Base-by-base conservation (phyloP, 2,888 invertebrate species). In the Cephalotes varians region DNA sequence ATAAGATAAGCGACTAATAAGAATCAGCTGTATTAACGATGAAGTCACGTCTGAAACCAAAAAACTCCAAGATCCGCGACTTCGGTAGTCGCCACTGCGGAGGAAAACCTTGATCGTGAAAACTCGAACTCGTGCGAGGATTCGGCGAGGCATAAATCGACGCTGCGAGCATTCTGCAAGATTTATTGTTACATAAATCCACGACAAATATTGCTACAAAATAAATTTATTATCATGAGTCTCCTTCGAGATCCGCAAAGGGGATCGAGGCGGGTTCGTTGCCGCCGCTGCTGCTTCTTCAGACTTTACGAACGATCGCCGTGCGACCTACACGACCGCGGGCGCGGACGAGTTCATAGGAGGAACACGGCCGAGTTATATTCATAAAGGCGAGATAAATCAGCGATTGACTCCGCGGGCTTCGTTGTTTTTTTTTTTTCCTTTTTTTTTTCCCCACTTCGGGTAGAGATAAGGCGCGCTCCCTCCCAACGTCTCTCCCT, bases 401-500 rank as follows among this genome's bases (percentile, higher is more conserved):
- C 25, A 3, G 15, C 64, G 18, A 64, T 64, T 1, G 25, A 44
- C 9, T 49, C 21, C n/a, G 5, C 4, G 64, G 40, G 28, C 25
- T 65, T 18, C 18, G 64, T 28, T 64, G 40, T 65, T 28, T n/a
- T n/a, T n/a, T n/a, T n/a, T n/a, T n/a, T n/a, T n/a, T n/a, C n/a
- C n/a, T n/a, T n/a, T n/a, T n/a, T n/a, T n/a, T n/a, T n/a, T n/a
- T n/a, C n/a, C n/a, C n/a, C n/a, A n/a, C n/a, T n/a, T n/a, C n/a
- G n/a, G 62, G 15, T 25, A 37, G 37, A 65, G 44, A 65, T 65
- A 65, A 65, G 15, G 5, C 64, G 44, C n/a, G 37, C 64, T 44
- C 25, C 25, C 7, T 25, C 15, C 25, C 25, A 6, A 40, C 9
- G 37, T 44, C 2, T 25, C 18, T 40, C 15, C 25, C 15, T 18